A percentile compares a stretch with the other conserved stretches of the same genome.
phyloP scores from a whole-genome alignment of 2,113 vertebrate species.

The Sorex fumeus region DNA sequence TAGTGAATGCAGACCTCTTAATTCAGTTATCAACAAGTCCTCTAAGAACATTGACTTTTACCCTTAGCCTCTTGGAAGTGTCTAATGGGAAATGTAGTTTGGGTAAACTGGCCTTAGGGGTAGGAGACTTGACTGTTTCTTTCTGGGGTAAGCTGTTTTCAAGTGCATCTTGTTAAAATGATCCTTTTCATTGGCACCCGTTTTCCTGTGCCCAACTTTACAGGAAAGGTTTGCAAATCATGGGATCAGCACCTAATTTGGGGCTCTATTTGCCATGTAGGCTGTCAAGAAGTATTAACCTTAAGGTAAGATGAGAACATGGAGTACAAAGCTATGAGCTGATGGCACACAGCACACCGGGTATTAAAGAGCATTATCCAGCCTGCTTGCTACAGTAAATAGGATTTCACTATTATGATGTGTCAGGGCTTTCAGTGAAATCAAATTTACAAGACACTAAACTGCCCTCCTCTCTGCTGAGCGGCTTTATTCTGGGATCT shows the following conservation, averaged over 20 bases:
- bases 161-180: constrained; percentile 62
- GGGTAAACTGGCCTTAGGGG: constrained; percentile 71
- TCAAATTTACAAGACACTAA: constrained; percentile 91
- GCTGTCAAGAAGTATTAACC: constrained; percentile 91
- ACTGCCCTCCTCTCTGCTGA: constrained; percentile 89
- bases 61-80: constrained; percentile 73
- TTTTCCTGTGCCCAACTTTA: constrained; percentile 66
- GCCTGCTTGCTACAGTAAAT: constrained; percentile 91
- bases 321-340: constrained; percentile 87
- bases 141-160: constrained; percentile 59
- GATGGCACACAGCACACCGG: constrained; percentile 86
- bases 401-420: constrained; percentile 93
- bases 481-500: constrained; percentile 91
- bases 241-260: constrained; percentile 88
- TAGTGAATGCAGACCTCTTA: constrained; percentile 44
- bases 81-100: constrained; percentile 67
- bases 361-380: constrained; percentile 93
- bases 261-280: constrained; percentile 86
- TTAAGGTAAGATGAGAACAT: constrained; percentile 89
- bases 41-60: constrained; percentile 59
- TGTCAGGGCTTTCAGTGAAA: constrained; percentile 92
- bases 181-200: constrained; percentile 76
- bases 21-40: constrained; percentile 67
- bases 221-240: constrained; percentile 87
- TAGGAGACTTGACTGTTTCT: constrained; percentile 39